Evolutionary conservation across 2,113 vertebrate species (phyloP).

Genomic region (Saimiri boliviensis): DNA sequence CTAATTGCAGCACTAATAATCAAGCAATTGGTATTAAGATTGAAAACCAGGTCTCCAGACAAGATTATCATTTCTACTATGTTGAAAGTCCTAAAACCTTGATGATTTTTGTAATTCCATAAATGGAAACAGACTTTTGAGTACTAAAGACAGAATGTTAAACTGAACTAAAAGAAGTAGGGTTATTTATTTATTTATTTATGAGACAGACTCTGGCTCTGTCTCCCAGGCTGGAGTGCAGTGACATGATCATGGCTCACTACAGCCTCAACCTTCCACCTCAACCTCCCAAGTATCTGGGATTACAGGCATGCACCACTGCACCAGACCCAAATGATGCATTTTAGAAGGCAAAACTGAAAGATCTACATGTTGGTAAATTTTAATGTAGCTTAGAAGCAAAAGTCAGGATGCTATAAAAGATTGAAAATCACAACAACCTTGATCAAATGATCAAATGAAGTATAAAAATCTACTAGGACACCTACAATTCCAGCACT

Average conservation of each 20-base stretch:
- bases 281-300: too few relatives aligned
- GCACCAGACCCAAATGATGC: not conserved
- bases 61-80: not conserved
- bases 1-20: not conserved
- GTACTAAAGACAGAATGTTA: not conserved
- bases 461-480: not conserved
- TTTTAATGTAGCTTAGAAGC: not conserved
- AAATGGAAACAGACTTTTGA: not conserved
- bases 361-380: not conserved
- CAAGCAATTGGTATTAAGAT: not conserved
- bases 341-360: not conserved
- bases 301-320: too few relatives aligned
- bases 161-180: not conserved
- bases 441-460: not conserved
- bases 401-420: not conserved
- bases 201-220: too few relatives aligned
- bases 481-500: not conserved
- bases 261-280: too few relatives aligned
- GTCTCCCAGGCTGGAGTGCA: too few relatives aligned
- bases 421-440: not conserved
- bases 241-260: too few relatives aligned
- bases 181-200: not conserved
- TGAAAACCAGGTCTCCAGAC: not conserved
- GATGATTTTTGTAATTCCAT: not conserved
- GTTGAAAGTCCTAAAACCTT: not conserved